Evolutionary conservation across 2,888 invertebrate genomes (phyloP).

Genomic region (Synanthedon tipuliformis): DNA sequence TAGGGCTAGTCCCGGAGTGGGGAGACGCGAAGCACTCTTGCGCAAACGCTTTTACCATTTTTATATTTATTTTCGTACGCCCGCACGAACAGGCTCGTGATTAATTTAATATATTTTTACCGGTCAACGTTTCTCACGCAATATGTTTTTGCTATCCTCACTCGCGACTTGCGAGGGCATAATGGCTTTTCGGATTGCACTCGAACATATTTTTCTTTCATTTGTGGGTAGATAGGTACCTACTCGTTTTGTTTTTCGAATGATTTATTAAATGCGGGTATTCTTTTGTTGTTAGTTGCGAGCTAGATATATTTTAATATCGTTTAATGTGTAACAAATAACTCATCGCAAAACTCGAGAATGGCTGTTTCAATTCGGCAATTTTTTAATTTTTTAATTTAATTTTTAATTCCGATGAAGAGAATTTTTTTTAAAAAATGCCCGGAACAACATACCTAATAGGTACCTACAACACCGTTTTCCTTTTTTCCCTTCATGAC

Average conservation of each 20-base stretch:
- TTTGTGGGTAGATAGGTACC: too few relatives aligned
- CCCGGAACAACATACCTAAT: too few relatives aligned
- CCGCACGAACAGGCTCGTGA: slow-evolving; percentile 41
- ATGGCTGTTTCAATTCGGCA: too few relatives aligned
- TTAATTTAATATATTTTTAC: slow-evolving; percentile 62
- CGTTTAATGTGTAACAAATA: not conserved
- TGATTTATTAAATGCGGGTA: not conserved
- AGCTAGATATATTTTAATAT: not conserved
- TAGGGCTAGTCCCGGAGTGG: slow-evolving; percentile 8
- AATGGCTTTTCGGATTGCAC: too few relatives aligned
- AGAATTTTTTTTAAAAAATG: too few relatives aligned
- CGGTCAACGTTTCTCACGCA: slow-evolving; percentile 44
- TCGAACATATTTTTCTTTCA: too few relatives aligned
- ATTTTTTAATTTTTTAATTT: too few relatives aligned
- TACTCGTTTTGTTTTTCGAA: not conserved
- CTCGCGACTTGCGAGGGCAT: slow-evolving; percentile 12
- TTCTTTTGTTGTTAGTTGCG: not conserved
- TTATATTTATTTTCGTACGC: slow-evolving; percentile 29
- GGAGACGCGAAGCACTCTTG: slow-evolving; percentile 26
- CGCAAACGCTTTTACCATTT: slow-evolving; percentile 25
- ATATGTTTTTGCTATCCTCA: slow-evolving; percentile 34
- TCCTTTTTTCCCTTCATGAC: too few relatives aligned
- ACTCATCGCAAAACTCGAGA: not conserved
- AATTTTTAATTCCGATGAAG: too few relatives aligned
- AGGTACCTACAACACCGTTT: too few relatives aligned